phyloP scores from a whole-genome alignment of 2,797 vertebrate species.

The Enteromius viviparus region DNA sequence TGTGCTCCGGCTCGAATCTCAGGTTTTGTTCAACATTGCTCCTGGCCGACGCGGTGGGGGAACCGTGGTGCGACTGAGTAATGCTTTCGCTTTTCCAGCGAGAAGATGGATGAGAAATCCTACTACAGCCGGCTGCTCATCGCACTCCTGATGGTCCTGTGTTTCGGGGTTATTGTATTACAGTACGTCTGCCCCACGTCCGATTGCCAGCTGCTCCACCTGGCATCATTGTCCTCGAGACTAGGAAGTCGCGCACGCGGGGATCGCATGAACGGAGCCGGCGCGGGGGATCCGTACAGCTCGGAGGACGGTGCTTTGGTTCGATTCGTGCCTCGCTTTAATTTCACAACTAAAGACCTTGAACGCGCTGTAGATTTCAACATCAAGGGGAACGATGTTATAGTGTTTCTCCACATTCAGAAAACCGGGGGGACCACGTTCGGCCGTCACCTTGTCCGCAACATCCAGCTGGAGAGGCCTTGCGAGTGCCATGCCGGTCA shows the following conservation, averaged over 20 bases:
- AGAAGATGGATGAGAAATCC: slow-evolving; percentile 91
- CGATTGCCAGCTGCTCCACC: slow-evolving; percentile 87
- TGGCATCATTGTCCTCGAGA: slow-evolving; percentile 74
- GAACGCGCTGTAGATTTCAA: slow-evolving; percentile 88
- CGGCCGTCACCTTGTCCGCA: slow-evolving; percentile 93
- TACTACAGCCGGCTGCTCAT: slow-evolving; percentile 83
- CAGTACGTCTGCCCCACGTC: slow-evolving; percentile 94
- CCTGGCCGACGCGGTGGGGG: slow-evolving; percentile 54
- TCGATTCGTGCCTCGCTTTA: slow-evolving; percentile 89
- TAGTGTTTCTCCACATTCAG: slow-evolving; percentile 96
- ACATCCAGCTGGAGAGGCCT: slow-evolving; percentile 93
- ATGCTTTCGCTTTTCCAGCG: slow-evolving; percentile 74
- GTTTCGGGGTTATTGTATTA: slow-evolving; percentile 92
- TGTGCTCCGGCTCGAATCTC: background rate
- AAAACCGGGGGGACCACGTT: slow-evolving; percentile 97
- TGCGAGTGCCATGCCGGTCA: slow-evolving; percentile 93
- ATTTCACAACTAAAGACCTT: slow-evolving; percentile 86
- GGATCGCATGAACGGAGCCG: slow-evolving; percentile 56
- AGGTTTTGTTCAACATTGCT: slow-evolving; percentile 48
- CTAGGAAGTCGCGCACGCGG: slow-evolving; percentile 52
- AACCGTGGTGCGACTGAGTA: slow-evolving; percentile 68
- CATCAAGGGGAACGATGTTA: slow-evolving; percentile 92
- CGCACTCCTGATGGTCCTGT: slow-evolving; percentile 86
- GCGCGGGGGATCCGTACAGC: slow-evolving; percentile 84
- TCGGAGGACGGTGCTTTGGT: slow-evolving; percentile 88